These are phyloP conservation scores for Anabacerthia variegaticeps DNA, from an alignment of 2,797 vertebrate genomes.

Conservation along the genomic window DNA sequence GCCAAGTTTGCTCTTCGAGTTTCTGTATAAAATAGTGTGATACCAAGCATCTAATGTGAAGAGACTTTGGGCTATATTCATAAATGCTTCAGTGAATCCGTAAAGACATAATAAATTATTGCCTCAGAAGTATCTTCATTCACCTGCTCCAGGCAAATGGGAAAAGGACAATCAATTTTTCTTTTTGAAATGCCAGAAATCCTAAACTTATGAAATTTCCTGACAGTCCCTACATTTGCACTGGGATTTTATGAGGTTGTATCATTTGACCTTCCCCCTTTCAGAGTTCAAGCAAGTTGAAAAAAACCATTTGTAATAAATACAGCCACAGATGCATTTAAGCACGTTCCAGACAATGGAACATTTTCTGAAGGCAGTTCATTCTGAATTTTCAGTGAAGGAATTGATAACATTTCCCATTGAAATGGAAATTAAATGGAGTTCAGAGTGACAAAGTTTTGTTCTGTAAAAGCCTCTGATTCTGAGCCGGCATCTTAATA, in stretches of 20 bases:
- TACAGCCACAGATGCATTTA: neutral
- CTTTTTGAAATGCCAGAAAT: slow-evolving; percentile 56
- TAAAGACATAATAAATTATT: slow-evolving; percentile 56
- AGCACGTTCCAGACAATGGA: neutral
- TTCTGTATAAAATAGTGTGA: slow-evolving; percentile 25
- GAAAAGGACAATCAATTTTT: slow-evolving; percentile 53
- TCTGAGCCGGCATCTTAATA: neutral
- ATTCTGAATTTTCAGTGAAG: neutral
- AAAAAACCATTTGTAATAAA: slow-evolving; percentile 28
- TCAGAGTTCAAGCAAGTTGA: slow-evolving; percentile 12
- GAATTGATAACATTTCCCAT: neutral
- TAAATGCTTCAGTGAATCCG: slow-evolving; percentile 39
- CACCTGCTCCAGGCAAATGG: slow-evolving; percentile 52
- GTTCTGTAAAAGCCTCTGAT: neutral
- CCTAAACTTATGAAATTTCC: slow-evolving; percentile 25
- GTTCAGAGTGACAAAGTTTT: neutral
- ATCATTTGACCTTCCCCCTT: slow-evolving; percentile 18
- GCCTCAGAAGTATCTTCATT: slow-evolving; percentile 55
- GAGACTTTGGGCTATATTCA: slow-evolving; percentile 49
- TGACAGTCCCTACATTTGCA: slow-evolving; percentile 26
- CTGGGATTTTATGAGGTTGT: slow-evolving; percentile 22
- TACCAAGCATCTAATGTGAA: slow-evolving; percentile 22
- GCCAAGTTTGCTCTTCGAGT: neutral
- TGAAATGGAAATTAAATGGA: neutral
- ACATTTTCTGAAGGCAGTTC: neutral